Percentiles rank a stretch among this genome's conserved stretches.
Conservation (phyloP, 2,113 vertebrate species). For the Myocastor coypus region DNA sequence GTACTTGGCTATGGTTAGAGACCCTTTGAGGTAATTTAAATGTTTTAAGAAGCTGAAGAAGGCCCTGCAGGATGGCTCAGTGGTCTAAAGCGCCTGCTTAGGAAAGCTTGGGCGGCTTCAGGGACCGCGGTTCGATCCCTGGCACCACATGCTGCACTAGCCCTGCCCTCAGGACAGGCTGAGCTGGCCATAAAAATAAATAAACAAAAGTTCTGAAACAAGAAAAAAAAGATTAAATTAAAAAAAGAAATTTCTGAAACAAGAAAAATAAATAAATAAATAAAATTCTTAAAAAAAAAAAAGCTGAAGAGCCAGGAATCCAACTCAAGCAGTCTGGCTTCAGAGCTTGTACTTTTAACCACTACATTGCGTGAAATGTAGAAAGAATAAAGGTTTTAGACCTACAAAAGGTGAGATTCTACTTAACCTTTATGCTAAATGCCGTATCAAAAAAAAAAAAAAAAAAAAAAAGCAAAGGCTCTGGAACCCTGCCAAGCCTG, state of each 20-base stretch:
- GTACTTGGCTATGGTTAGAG: not conserved
- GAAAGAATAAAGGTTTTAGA: conserved; percentile 43
- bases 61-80: no score
- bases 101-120: no score
- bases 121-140: no score
- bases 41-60: not conserved
- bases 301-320: conserved; percentile 40
- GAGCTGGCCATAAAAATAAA: no score
- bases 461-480: not conserved
- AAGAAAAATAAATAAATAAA: no score
- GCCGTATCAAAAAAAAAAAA: not conserved
- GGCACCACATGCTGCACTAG: no score
- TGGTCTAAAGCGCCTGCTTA: no score
- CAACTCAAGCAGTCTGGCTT: conserved; percentile 11
- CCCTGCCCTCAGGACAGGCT: no score
- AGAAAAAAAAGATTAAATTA: no score
- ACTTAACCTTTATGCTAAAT: conserved; percentile 54
- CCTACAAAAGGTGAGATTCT: not conserved
- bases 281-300: no score
- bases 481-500: not conserved
- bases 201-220: no score
- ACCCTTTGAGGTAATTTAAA: not conserved
- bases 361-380: not conserved
- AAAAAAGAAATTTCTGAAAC: no score
- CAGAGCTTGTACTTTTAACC: conserved; percentile 30